Percentiles rank a stretch among this genome's conserved stretches.
These are phyloP conservation scores for Bryconaethiops microstoma DNA, from an alignment of 2,797 vertebrate genomes.

Conservation along the genomic window DNA sequence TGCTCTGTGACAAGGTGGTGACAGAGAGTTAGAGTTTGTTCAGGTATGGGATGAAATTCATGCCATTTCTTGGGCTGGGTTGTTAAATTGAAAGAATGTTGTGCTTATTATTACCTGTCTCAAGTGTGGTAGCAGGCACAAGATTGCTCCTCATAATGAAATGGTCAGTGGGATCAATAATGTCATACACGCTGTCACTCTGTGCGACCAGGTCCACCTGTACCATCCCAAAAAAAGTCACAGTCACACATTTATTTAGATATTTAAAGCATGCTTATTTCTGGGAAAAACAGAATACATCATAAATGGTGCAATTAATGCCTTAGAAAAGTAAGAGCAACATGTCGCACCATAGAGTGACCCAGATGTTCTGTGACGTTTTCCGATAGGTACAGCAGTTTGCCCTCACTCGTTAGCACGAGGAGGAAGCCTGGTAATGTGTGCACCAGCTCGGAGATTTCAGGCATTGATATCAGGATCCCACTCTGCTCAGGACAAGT, in stretches of 20 bases:
- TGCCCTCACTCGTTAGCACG: conserved; percentile 88
- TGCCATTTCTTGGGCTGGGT: not conserved
- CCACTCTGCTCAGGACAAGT: conserved; percentile 78
- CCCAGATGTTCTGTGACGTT: conserved; percentile 92
- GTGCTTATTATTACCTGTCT: conserved; percentile 76
- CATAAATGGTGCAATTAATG: conserved; percentile 20
- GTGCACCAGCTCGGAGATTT: conserved; percentile 86
- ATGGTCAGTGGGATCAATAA: conserved; percentile 89
- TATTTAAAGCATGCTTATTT: not conserved
- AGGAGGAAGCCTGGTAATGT: conserved; percentile 88
- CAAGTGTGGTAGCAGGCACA: conserved; percentile 76
- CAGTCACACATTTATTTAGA: not conserved
- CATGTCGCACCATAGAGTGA: conserved; percentile 88
- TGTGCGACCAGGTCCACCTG: conserved; percentile 94
- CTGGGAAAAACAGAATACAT: not conserved
- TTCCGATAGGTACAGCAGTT: conserved; percentile 92
- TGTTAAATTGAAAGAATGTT: not conserved
- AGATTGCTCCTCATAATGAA: conserved; percentile 86
- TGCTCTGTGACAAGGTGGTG: conserved; percentile 73
- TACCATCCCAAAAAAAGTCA: not conserved
- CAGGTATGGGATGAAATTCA: not conserved
- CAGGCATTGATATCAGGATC: conserved; percentile 71
- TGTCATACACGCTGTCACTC: conserved; percentile 93
- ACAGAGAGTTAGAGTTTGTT: not conserved
- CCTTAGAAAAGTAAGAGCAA: not conserved